Conservation (phyloP, 2,888 invertebrate species). For the Tetanocera ferruginea region DNA sequence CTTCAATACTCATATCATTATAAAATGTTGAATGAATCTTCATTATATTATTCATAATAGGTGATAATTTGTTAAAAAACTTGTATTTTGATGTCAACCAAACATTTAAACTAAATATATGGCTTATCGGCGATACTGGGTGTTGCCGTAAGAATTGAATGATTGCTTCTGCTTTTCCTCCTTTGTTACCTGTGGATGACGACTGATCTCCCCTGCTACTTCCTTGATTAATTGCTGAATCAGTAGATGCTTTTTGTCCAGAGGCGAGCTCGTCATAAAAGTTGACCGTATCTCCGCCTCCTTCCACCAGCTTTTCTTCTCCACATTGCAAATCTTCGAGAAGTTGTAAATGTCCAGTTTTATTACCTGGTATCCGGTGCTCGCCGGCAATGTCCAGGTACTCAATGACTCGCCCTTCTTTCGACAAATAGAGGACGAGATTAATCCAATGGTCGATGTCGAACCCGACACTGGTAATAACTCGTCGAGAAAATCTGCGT, state of each 20-base stretch:
- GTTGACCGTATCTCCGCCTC: background rate
- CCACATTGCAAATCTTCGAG: background rate
- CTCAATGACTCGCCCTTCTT: no score
- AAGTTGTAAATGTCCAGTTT: background rate
- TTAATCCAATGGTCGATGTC: no score
- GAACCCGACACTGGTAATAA: no score
- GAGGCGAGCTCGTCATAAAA: background rate
- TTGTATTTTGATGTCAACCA: no score
- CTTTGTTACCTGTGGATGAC: background rate
- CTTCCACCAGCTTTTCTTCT: conserved; percentile 2
- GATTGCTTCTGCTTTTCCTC: background rate
- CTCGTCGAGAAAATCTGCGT: no score
- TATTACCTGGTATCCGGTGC: no score
- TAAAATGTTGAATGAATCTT: background rate
- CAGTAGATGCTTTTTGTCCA: background rate
- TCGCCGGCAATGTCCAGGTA: no score
- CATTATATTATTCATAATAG: background rate
- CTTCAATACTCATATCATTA: no score
- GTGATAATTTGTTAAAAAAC: background rate
- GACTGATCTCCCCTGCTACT: background rate
- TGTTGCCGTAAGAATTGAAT: background rate
- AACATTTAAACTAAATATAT: background rate
- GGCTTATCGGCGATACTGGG: background rate
- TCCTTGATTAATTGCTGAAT: background rate
- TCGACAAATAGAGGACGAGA: no score